These are phyloP conservation scores for Hartigia nigra DNA, from an alignment of 2,888 invertebrate genomes.

Conservation along the genomic window DNA sequence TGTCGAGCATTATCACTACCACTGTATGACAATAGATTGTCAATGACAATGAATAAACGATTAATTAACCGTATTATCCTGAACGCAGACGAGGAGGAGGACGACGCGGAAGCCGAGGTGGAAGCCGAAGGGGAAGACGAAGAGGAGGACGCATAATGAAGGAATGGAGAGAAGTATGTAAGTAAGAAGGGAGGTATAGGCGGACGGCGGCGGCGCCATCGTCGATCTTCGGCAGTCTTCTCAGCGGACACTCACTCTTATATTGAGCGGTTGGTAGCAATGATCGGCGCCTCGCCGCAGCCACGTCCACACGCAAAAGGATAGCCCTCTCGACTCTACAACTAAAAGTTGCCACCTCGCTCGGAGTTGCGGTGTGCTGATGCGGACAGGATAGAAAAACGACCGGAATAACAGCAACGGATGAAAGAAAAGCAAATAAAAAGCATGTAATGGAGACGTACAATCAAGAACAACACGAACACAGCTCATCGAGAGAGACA, in stretches of 20 bases:
- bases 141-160: constrained; percentile 65
- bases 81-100: constrained; percentile 58
- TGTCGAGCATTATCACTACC: not conserved
- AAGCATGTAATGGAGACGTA: not conserved
- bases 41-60: not conserved
- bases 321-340: constrained; percentile 55
- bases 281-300: constrained; percentile 53
- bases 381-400: constrained; percentile 23
- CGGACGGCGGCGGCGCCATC: constrained; percentile 55
- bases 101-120: constrained; percentile 55
- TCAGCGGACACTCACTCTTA: constrained; percentile 62
- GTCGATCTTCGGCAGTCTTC: constrained; percentile 56
- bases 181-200: constrained; percentile 59
- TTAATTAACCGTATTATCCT: not conserved
- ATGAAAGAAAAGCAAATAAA: not conserved
- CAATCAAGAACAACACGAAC: not conserved
- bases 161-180: constrained; percentile 53
- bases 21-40: not conserved
- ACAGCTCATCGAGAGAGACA: not conserved
- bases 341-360: constrained; percentile 55
- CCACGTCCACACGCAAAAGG: constrained; percentile 37
- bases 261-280: constrained; percentile 64
- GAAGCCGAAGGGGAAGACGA: constrained; percentile 59
- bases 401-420: not conserved
- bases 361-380: constrained; percentile 62